These are phyloP conservation scores for Otolemur garnettii DNA, from an alignment of 2,113 vertebrate genomes.

Conservation along the genomic window DNA sequence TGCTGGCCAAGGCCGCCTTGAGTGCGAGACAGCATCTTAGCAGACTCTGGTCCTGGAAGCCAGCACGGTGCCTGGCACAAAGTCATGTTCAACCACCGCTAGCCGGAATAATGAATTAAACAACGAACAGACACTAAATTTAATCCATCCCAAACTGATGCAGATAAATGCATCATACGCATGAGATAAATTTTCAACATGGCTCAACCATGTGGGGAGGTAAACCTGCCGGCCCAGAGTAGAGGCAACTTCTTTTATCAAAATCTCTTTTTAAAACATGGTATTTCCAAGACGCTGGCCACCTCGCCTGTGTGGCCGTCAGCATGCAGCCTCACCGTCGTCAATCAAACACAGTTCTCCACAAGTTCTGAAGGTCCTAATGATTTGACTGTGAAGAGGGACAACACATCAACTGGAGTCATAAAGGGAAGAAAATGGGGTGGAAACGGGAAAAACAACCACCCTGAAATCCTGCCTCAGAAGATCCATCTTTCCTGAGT, in stretches of 20 bases:
- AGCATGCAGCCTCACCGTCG: neutral
- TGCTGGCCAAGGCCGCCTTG: too few relatives aligned
- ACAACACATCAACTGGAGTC: neutral
- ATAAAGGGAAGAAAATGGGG: conserved; percentile 55
- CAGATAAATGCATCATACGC: accelerated
- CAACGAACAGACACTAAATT: neutral
- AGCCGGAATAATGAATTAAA: neutral
- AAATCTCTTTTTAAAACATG: neutral
- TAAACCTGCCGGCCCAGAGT: neutral
- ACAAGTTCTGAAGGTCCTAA: conserved; percentile 54
- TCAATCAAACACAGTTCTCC: conserved; percentile 22
- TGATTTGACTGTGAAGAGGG: neutral
- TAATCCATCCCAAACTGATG: neutral
- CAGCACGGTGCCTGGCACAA: accelerated
- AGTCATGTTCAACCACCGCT: accelerated
- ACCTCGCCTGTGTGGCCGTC: neutral
- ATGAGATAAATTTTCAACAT: neutral
- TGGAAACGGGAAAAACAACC: neutral
- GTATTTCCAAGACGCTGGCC: neutral
- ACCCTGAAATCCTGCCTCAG: conserved; percentile 80
- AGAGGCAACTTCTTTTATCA: neutral
- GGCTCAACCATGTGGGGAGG: neutral
- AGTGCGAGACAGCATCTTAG: neutral
- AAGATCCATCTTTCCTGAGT: conserved; percentile 89
- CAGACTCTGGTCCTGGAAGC: neutral